Percentiles rank a stretch among this genome's conserved stretches.
Conservation (phyloP, 2,797 vertebrate genomes). For the Anguilla megastoma region DNA sequence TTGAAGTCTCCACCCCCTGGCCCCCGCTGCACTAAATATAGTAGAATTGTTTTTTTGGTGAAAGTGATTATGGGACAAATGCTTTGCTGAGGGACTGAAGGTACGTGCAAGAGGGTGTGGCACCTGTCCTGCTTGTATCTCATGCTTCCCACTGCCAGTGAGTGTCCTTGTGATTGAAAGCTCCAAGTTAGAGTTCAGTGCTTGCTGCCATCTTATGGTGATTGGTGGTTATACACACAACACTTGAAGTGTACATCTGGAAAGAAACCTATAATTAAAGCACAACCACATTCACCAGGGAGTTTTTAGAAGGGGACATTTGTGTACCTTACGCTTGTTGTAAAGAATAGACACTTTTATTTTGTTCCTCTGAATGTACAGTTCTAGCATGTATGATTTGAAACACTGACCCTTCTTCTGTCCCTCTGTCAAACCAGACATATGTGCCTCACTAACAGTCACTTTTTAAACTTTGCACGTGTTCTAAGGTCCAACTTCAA, state of each 20-base stretch:
- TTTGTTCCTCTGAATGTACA: background rate
- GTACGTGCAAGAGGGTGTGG: background rate
- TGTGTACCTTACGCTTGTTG: background rate
- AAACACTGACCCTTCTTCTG: background rate
- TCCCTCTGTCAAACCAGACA: background rate
- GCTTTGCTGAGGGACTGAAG: background rate
- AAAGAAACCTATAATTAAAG: background rate
- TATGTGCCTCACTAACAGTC: background rate
- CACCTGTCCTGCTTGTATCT: background rate
- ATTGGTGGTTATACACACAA: slow-evolving; percentile 1
- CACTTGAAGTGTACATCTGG: background rate
- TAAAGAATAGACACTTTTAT: background rate
- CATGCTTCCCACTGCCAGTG: background rate
- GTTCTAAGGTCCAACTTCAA: too few species aligned
- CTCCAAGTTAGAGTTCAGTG: background rate
- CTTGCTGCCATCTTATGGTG: slow-evolving; percentile 36
- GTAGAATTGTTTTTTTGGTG: background rate
- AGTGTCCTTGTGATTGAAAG: background rate
- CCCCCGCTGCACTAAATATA: background rate
- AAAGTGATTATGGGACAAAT: background rate
- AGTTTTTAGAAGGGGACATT: background rate
- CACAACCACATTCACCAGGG: background rate
- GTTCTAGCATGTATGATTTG: background rate
- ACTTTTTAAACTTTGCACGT: too few species aligned
- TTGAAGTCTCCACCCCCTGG: background rate